phyloP scores from a whole-genome alignment of 2,113 vertebrate genomes.

The Cyrtonyx montezumae region DNA sequence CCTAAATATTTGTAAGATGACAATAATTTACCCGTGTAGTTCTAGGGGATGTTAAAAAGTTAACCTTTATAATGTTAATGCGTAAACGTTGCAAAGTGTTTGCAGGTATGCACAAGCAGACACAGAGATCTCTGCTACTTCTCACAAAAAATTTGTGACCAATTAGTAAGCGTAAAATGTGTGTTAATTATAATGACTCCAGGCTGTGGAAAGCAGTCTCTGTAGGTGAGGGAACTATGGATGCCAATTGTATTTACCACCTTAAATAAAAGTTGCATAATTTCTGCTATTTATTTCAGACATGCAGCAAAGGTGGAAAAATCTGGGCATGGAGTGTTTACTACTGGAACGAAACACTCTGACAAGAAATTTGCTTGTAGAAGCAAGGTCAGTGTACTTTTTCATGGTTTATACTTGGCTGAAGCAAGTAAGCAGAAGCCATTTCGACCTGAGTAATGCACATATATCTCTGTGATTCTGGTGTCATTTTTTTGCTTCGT shows the following conservation, averaged over 20 bases:
- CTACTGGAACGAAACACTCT: neutral
- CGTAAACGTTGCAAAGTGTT: neutral
- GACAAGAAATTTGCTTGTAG: conserved; percentile 13
- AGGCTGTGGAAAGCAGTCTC: neutral
- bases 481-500: conserved; percentile 35
- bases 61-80: neutral
- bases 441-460: conserved; percentile 21
- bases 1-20: neutral
- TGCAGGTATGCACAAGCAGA: neutral
- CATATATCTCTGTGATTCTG: neutral
- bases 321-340: neutral
- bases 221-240: neutral
- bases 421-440: conserved; percentile 45
- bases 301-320: neutral
- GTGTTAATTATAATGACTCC: neutral
- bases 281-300: conserved; percentile 4
- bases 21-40: neutral
- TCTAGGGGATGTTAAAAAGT: neutral
- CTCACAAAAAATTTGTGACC: neutral
- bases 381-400: conserved; percentile 21
- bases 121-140: neutral
- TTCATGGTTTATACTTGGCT: conserved; percentile 28
- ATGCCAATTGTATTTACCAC: neutral
- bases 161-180: neutral
- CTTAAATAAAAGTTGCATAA: neutral